These are phyloP conservation scores for Hippasteria phrygiana DNA, from an alignment of 53 echinoderm and acorn worm genomes.

Conservation along the genomic window DNA sequence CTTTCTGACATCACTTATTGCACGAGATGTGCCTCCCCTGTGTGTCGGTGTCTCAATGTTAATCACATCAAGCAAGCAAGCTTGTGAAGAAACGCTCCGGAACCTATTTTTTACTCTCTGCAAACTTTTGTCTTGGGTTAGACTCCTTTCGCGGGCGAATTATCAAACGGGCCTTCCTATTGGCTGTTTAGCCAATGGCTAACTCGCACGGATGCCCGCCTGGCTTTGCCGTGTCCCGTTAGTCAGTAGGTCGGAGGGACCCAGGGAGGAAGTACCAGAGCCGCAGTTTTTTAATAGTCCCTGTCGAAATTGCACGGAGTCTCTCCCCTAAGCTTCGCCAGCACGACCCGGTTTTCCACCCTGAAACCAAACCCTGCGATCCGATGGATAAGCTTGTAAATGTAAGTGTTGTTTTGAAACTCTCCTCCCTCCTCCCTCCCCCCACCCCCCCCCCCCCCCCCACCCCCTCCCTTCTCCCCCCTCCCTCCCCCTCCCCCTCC, in stretches of 20 bases:
- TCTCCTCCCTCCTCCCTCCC: too few species aligned
- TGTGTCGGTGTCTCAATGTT: slow-evolving; percentile 38
- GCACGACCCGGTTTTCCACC: background rate
- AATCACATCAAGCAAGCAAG: background rate
- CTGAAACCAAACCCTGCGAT: background rate
- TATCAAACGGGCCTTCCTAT: slow-evolving; percentile 44
- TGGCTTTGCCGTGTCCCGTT: slow-evolving; percentile 34
- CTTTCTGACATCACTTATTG: background rate
- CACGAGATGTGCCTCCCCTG: too few species aligned
- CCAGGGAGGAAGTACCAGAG: slow-evolving; percentile 23
- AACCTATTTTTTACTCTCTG: background rate
- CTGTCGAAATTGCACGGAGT: slow-evolving; percentile 27
- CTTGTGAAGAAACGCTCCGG: background rate
- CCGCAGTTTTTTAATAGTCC: slow-evolving; percentile 12
- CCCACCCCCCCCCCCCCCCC: too few species aligned
- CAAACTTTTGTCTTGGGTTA: background rate
- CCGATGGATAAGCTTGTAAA: slow-evolving; percentile 28
- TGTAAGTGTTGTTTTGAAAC: background rate
- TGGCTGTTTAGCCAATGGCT: slow-evolving; percentile 32
- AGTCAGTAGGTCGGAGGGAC: slow-evolving; percentile 30
- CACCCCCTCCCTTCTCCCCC: too few species aligned
- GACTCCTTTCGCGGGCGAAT: background rate
- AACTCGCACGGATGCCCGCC: slow-evolving; percentile 25
- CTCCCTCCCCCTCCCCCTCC: too few species aligned
- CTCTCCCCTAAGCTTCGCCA: background rate